Evolutionary conservation across 2,113 vertebrate species (phyloP).

Genomic region (Arvicanthis niloticus): DNA sequence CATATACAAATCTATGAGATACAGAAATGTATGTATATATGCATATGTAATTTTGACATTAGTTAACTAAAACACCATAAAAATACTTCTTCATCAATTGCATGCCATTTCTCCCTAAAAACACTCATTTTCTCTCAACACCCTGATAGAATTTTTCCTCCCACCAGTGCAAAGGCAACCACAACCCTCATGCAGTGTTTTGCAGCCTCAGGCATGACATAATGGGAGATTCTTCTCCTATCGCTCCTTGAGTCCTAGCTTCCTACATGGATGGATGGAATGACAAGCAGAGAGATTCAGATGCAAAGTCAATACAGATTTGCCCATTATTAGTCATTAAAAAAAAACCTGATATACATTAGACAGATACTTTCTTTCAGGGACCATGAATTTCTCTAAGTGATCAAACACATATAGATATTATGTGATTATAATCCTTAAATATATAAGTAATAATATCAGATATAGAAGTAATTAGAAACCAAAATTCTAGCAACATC

Average conservation of each 20-base stretch:
- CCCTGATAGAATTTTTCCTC: not conserved
- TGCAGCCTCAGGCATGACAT: not conserved
- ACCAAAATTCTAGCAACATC: not conserved
- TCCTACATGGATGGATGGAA: not conserved
- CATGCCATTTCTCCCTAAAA: not conserved
- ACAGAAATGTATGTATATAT: not conserved
- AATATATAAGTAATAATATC: slow-evolving; percentile 37
- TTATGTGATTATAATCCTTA: slow-evolving; percentile 27
- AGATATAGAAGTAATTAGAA: not conserved
- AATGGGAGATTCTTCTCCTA: not conserved
- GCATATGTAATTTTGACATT: not conserved
- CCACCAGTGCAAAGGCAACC: not conserved
- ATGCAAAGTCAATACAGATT: not conserved
- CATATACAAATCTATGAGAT: not conserved
- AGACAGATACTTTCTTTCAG: slow-evolving; percentile 16
- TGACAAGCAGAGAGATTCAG: not conserved
- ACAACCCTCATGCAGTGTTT: not conserved
- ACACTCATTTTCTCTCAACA: not conserved
- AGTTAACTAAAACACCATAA: not conserved
- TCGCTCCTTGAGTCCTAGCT: not conserved
- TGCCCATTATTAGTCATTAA: not conserved
- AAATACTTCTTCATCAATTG: not conserved
- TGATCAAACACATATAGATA: not conserved
- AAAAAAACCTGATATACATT: not conserved
- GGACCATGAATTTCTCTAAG: not conserved